These are phyloP conservation scores for Xestoiulus laeticollis DNA, from an alignment of 2,888 invertebrate genomes.

Conservation along the genomic window DNA sequence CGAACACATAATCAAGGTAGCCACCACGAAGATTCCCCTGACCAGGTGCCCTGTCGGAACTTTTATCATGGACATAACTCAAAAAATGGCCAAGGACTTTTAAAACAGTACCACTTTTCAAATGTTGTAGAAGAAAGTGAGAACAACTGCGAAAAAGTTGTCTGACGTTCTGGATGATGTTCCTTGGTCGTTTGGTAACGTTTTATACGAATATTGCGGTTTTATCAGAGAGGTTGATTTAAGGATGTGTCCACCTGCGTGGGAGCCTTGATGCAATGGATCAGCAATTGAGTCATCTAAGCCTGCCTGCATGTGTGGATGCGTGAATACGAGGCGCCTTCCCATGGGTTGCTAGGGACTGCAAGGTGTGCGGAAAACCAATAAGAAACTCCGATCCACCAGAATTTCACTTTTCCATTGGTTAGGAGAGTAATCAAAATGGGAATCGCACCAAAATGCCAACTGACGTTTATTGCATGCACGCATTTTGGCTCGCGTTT, in stretches of 20 bases:
- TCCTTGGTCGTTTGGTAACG: neutral
- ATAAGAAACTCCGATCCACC: conserved; percentile 9
- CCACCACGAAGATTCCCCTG: conserved; percentile 8
- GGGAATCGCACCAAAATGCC: neutral
- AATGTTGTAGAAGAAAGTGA: neutral
- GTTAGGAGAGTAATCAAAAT: conserved; percentile 26
- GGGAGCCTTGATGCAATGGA: neutral
- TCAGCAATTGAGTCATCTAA: conserved; percentile 17
- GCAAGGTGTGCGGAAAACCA: conserved; percentile 11
- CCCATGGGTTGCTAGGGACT: conserved; percentile 26
- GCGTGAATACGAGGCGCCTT: conserved; percentile 18
- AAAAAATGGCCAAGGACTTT: neutral
- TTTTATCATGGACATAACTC: conserved; percentile 5
- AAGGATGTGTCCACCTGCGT: conserved; percentile 26
- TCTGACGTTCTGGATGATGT: neutral
- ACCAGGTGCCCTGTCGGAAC: neutral
- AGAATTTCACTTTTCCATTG: conserved; percentile 26
- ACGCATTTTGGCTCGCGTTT: conserved; percentile 13
- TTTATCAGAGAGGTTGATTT: conserved; percentile 9
- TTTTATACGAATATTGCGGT: conserved; percentile 16
- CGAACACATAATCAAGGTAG: neutral
- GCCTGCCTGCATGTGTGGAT: neutral
- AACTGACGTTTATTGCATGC: neutral
- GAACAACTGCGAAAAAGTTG: neutral
- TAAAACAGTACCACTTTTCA: neutral